Evolutionary conservation across 2,888 invertebrate genomes (phyloP), one percentile per base, ranked within the genome.

Genomic region (Hemaris fuciformis): DNA sequence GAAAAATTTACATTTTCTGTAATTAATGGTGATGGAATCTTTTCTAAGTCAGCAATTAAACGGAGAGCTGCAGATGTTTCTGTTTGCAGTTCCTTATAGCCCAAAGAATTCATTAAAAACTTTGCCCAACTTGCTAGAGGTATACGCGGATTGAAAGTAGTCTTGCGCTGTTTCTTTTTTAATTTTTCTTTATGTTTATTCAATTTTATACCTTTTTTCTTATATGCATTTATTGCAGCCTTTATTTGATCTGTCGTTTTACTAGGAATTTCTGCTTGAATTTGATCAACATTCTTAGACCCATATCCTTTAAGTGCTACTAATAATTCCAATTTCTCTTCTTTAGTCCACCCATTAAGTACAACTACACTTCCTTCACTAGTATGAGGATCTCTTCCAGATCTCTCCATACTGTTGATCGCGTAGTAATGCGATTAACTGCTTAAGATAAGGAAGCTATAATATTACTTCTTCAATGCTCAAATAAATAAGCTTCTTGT

Each of bases 11-110:
- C 71, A 41, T 79, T 74, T 0, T 79, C 79, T 10, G 84, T 83
- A 3, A 63, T 64, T 1, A 65, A 56, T 1, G 83, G 57, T 2
- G 73, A 4, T 0, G 90, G 88, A 27, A 86, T 80, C 2, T 80
- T 68, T 67, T 91, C 91, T 64, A 84, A 77, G 10, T 90, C 84
- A n/a, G 89, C 89, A 27, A 93, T 87, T 15, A 89, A 66, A 22
- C 88, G 75, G 1, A 93, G 60, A 0, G 88, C 89, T 7, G 77
- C 75, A 1, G 83, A 70, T 1, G 79, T 83, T 60, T 90, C 89
- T 0, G 88, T 89, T 42, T 80, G 75, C 1, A 88, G 75, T 0
- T 88, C 84, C 15, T 79, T 75, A 25, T 72, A 81, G 2, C 63
- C 66, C n/a, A 81, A 65, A 1, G 73, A 68, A 41, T 88, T 83